phyloP scores from a whole-genome alignment of 2,888 invertebrate species.

The Ceriagrion tenellum region DNA sequence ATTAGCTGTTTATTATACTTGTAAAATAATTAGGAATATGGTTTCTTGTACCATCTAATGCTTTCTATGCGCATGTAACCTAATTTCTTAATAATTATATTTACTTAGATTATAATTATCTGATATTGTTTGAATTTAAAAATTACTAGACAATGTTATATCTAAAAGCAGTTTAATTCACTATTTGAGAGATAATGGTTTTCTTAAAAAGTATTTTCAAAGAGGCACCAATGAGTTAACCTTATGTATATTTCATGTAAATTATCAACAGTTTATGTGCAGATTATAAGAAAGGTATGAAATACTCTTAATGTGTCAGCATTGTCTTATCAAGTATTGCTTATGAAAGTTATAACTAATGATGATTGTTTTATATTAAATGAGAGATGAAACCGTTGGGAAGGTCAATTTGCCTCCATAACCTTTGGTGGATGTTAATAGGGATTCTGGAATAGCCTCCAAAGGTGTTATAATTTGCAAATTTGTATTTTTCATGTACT shows the following conservation, averaged over 20 bases:
- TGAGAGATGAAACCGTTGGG: slow-evolving; percentile 56
- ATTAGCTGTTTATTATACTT: slow-evolving; percentile 14
- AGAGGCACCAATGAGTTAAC: slow-evolving; percentile 49
- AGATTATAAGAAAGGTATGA: slow-evolving; percentile 17
- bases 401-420: slow-evolving; percentile 59
- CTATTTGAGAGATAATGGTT: background rate
- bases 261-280: slow-evolving; percentile 48
- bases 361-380: slow-evolving; percentile 18
- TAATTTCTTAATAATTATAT: slow-evolving; percentile 1
- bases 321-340: background rate
- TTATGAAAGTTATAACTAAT: slow-evolving; percentile 41
- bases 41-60: background rate
- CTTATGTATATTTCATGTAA: slow-evolving; percentile 43
- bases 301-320: slow-evolving; percentile 23
- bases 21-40: slow-evolving; percentile 26
- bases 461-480: slow-evolving; percentile 36
- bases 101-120: background rate
- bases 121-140: slow-evolving; percentile 25
- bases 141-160: background rate
- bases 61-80: background rate
- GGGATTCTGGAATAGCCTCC: slow-evolving; percentile 57
- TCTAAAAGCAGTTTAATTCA: background rate
- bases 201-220: slow-evolving; percentile 6
- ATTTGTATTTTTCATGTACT: slow-evolving; percentile 30
- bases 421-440: slow-evolving; percentile 34